Conservation (phyloP, 1,140 invertebrate genomes). For the Microplitis demolitor region DNA sequence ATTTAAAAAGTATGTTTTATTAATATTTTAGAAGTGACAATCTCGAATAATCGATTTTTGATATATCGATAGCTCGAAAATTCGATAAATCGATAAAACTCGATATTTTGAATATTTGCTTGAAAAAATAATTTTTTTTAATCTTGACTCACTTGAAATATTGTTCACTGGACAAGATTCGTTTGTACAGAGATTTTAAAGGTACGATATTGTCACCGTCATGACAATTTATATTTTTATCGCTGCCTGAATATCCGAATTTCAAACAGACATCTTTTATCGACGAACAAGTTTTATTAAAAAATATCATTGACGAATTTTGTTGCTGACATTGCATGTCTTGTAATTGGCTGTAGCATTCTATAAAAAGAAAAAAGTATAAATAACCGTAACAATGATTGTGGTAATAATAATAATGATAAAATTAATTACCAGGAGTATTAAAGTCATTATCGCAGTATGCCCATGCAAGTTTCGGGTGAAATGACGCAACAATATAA, state of each 20-base stretch:
- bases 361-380: conserved; percentile 42
- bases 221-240: conserved; percentile 56
- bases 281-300: conserved; percentile 56
- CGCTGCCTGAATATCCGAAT: conserved; percentile 42
- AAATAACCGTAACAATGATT: background rate
- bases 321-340: conserved; percentile 52
- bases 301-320: conserved; percentile 56
- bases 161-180: conserved; percentile 63
- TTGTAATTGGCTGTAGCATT: conserved; percentile 63
- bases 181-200: conserved; percentile 54
- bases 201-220: conserved; percentile 38
- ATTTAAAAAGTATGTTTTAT: too few relatives aligned
- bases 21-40: too few relatives aligned
- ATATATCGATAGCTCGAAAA: background rate
- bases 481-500: conserved; percentile 76
- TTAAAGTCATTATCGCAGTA: conserved; percentile 75
- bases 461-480: conserved; percentile 72
- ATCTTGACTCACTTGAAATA: conserved; percentile 64
- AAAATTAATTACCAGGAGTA: conserved; percentile 62
- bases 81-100: too few relatives aligned
- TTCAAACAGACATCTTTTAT: conserved; percentile 59
- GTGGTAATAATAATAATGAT: background rate
- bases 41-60: too few relatives aligned
- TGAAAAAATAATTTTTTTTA: conserved; percentile 23
- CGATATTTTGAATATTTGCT: conserved; percentile 64